These are phyloP conservation scores for Phaedon cochleariae DNA, from an alignment of 2,888 invertebrate genomes.

Conservation along the genomic window DNA sequence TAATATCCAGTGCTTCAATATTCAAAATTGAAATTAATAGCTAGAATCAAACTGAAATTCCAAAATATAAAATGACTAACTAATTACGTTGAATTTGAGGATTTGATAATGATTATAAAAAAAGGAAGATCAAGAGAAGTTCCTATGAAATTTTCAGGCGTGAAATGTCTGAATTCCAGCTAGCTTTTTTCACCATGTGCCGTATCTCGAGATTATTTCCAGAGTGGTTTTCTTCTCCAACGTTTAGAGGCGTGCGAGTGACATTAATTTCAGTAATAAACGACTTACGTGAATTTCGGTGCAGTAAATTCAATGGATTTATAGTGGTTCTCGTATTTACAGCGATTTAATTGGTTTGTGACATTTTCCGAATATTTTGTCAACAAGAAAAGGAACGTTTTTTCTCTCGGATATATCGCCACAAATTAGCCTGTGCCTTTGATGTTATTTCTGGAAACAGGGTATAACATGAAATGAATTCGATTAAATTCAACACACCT, in stretches of 20 bases:
- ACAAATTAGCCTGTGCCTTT: background rate
- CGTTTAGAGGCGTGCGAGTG: conserved; percentile 56
- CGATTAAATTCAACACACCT: background rate
- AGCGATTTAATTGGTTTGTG: conserved; percentile 48
- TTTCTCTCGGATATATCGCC: background rate
- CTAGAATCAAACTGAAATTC: background rate
- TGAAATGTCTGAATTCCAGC: background rate
- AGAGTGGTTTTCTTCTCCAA: conserved; percentile 41
- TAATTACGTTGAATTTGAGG: too few species aligned
- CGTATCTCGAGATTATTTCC: background rate
- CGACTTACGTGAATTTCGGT: conserved; percentile 56
- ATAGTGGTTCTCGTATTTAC: conserved; percentile 48
- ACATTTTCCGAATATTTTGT: conserved; percentile 32
- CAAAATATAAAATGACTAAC: too few species aligned
- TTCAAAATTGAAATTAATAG: too few species aligned
- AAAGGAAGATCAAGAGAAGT: background rate
- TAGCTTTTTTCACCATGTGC: background rate
- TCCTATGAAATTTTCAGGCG: background rate
- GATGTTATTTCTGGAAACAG: background rate
- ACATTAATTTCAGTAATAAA: conserved; percentile 60
- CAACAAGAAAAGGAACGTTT: conserved; percentile 8
- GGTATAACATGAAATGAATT: background rate
- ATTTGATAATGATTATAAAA: too few species aligned
- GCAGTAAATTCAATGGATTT: conserved; percentile 54
- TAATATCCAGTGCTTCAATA: too few species aligned